Evolutionary conservation across 2,797 vertebrate species (phyloP).

Genomic region (Buceros bicornis): DNA sequence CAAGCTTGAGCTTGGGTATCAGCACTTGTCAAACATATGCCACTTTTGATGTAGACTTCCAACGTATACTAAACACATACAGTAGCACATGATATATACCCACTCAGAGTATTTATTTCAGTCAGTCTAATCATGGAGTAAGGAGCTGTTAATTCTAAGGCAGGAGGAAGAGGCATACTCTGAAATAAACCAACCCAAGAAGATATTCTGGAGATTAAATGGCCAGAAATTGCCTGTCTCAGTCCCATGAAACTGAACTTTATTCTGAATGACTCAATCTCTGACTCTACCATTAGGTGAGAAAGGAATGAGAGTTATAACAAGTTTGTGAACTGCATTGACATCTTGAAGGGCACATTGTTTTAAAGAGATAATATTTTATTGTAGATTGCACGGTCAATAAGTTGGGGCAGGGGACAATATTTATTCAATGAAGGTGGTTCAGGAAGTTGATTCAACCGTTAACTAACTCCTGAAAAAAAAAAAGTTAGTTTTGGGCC

Average conservation of each 20-base stretch:
- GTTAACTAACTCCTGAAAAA: not conserved
- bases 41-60: not conserved
- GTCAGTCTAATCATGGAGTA: not conserved
- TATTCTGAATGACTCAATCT: not conserved
- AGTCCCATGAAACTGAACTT: not conserved
- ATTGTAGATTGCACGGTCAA: not conserved
- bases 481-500: not conserved
- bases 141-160: not conserved
- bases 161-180: not conserved
- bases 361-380: not conserved
- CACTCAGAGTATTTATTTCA: not conserved
- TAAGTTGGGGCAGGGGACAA: not conserved
- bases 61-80: not conserved
- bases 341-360: not conserved
- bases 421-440: not conserved
- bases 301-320: not conserved
- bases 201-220: not conserved
- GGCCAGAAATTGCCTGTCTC: not conserved
- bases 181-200: not conserved
- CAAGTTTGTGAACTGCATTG: not conserved
- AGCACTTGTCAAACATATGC: not conserved
- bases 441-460: not conserved
- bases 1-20: not conserved
- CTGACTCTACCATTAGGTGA: not conserved
- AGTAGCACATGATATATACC: not conserved